A percentile compares a stretch with the other conserved stretches of the same genome.
Evolutionary conservation across 2,797 vertebrate genomes (phyloP).

Genomic region (Spinus pinus): DNA sequence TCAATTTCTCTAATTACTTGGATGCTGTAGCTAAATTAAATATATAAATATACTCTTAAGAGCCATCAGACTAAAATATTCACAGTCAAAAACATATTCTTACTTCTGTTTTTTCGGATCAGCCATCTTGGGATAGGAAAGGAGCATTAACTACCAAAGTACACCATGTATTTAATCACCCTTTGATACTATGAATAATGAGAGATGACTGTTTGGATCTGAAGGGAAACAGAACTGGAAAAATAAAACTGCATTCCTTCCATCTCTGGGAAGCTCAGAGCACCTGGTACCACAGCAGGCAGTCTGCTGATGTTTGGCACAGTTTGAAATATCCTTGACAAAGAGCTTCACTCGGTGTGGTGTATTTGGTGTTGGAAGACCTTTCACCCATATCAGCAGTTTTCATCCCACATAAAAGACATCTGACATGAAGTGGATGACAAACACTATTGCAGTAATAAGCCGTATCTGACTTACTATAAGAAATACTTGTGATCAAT

Average conservation of each 20-base stretch:
- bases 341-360: not conserved
- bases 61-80: not conserved
- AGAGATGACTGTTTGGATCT: not conserved
- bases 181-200: not conserved
- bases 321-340: not conserved
- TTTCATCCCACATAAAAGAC: not conserved
- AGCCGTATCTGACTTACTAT: not conserved
- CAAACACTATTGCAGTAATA: not conserved
- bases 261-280: not conserved
- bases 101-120: not conserved
- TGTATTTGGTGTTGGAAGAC: not conserved
- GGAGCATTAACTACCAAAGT: not conserved
- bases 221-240: not conserved
- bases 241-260: not conserved
- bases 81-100: not conserved
- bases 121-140: not conserved
- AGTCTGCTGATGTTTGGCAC: not conserved
- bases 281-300: not conserved
- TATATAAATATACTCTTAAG: not conserved
- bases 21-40: not conserved
- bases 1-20: not conserved
- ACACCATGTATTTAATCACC: not conserved
- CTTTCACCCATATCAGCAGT: not conserved
- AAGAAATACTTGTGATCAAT: not conserved
- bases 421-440: not conserved